Base-by-base conservation (phyloP, 1,140 invertebrate genomes). In the Ladona fulva region DNA sequence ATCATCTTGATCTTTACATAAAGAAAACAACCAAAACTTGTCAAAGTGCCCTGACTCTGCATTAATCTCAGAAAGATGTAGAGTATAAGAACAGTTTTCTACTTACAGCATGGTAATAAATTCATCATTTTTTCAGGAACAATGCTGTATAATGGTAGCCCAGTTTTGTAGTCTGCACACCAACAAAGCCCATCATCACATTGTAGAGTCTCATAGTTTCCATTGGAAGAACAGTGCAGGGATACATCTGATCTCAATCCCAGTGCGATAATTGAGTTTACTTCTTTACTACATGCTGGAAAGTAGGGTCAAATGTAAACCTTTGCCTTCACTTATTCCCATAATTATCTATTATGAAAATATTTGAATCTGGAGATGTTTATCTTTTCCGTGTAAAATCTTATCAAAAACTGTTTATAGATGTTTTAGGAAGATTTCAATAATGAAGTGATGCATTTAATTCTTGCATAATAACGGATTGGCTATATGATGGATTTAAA, bases 101-200 rank as follows among this genome's bases (percentile, higher is more conserved):
- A 87, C 87, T 86, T 85, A 90, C 89, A 90, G 81, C 89, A 91
- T 14, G 87, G 86, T 24, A 91, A 82, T 42, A 83, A 81, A 10
- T 80, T 83, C 82, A 88, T 86, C 42, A 89, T 84, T n/a, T 79
- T 81, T 79, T 89, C 85, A 0, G 85, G 85, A 3, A 91, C 85
- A 0, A 88, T 84, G 5, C 82, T 78, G 0, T 86, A 82, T 16
- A 83, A 85, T 0, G 88, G 83, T 44, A 86, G 84, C 6, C 89
- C 89, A 11, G 87, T 89, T 80, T 81, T 84, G 0, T 86, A 81
- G 44, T 89, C 83, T 0, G 86, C 87, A 81, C 90, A 91, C 88
- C 89, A 91, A 81, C 90, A 91, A 76, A 89, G 82, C 0, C 86
- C 88, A 22, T 85, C 83, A 81, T 89, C 87, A 79, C 90, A 91